These are phyloP conservation scores for Crenuchus spilurus DNA, from an alignment of 2,797 vertebrate species.

Conservation along the genomic window DNA sequence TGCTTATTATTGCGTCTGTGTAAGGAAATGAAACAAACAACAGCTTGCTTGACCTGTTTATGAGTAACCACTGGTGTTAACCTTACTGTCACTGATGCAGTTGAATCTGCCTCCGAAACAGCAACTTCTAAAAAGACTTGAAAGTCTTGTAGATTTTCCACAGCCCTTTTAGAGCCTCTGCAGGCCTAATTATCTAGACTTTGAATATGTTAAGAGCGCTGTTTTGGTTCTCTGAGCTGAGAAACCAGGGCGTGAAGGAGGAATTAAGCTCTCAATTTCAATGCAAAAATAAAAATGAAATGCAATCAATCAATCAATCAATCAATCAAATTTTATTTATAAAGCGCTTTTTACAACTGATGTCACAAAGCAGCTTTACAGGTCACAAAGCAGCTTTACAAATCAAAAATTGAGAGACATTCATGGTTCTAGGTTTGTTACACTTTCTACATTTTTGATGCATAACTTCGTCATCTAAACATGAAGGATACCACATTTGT, in stretches of 20 bases:
- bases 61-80: not conserved
- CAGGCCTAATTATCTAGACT: slow-evolving; percentile 11
- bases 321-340: no score
- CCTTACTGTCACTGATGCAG: not conserved
- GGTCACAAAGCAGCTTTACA: no score
- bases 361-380: no score
- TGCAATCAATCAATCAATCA: no score
- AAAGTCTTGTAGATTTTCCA: not conserved
- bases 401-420: no score
- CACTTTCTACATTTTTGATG: no score
- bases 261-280: not conserved
- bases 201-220: not conserved
- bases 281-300: not conserved
- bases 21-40: slow-evolving; percentile 27
- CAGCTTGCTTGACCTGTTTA: not conserved
- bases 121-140: not conserved
- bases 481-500: no score
- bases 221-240: slow-evolving; percentile 1
- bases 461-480: no score
- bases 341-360: no score
- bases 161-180: not conserved
- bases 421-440: no score
- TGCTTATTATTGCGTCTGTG: not conserved
- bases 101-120: not conserved
- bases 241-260: not conserved